These are phyloP conservation scores for Pammene fasciana DNA, from an alignment of 2,888 invertebrate species.

Conservation along the genomic window DNA sequence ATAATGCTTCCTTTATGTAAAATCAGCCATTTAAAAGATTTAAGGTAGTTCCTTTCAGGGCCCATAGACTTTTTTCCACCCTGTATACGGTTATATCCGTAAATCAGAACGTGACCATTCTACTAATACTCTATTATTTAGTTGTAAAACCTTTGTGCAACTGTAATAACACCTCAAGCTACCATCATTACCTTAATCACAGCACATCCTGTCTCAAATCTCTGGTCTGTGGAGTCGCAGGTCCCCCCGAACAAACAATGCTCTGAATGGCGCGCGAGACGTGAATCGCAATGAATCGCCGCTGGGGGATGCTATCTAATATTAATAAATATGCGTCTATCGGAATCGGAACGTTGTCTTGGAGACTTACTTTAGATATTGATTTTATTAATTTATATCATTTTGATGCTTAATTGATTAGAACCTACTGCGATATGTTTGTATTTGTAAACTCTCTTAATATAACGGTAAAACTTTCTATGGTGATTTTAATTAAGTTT, in stretches of 20 bases:
- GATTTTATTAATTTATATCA: background rate
- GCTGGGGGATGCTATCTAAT: conserved; percentile 33
- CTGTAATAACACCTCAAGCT: conserved; percentile 3
- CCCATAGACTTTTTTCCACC: no score
- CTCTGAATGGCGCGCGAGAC: conserved; percentile 69
- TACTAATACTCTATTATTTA: no score
- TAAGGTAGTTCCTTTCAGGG: no score
- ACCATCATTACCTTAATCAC: conserved; percentile 9
- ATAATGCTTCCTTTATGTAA: no score
- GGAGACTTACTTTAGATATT: background rate
- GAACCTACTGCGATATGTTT: no score
- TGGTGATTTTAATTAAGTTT: no score
- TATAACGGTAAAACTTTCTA: no score
- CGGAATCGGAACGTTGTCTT: conserved; percentile 6
- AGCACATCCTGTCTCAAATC: conserved; percentile 10
- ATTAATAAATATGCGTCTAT: conserved; percentile 24
- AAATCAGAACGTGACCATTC: no score
- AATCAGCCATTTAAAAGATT: no score
- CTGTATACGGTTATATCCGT: no score
- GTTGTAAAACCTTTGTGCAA: background rate
- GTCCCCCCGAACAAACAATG: conserved; percentile 62
- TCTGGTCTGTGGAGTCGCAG: background rate
- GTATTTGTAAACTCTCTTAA: no score
- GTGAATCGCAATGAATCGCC: conserved; percentile 68
- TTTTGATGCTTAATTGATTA: no score